Conservation (phyloP, 2,797 vertebrate species). For the Odontamblyopus lacepedii region DNA sequence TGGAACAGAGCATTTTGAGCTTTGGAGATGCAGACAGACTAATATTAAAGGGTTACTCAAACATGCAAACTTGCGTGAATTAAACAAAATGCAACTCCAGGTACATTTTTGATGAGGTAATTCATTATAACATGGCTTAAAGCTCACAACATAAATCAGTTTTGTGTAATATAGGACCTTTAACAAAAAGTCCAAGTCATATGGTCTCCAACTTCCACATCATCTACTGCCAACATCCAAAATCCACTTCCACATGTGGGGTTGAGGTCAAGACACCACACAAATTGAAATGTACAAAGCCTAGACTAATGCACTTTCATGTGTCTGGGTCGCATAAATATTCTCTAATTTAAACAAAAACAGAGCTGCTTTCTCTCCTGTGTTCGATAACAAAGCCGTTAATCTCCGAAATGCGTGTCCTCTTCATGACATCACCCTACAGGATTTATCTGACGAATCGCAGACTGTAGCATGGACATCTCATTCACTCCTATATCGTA, state of each 20-base stretch:
- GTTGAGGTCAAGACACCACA: background rate
- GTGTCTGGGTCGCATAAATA: constrained; percentile 3
- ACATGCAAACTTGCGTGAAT: too few relatives aligned
- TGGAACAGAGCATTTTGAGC: too few relatives aligned
- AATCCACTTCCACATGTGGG: background rate
- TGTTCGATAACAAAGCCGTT: constrained; percentile 2
- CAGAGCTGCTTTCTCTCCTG: background rate
- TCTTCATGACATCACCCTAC: constrained; percentile 5
- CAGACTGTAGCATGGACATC: background rate
- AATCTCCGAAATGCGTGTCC: constrained; percentile 11
- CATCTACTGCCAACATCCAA: background rate
- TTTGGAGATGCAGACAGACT: too few relatives aligned
- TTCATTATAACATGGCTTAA: too few relatives aligned
- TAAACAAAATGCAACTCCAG: too few relatives aligned
- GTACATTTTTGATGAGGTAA: too few relatives aligned
- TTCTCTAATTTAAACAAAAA: background rate
- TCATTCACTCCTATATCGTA: constrained; percentile 10
- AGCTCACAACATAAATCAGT: too few relatives aligned
- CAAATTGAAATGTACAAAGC: background rate
- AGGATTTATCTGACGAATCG: background rate
- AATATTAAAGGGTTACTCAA: too few relatives aligned
- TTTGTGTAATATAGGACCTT: too few relatives aligned
- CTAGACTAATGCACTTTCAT: background rate
- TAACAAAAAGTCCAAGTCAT: too few relatives aligned
- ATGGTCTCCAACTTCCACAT: background rate